phyloP scores from a whole-genome alignment of 2,113 vertebrate genomes.

The Oryzias curvinotus region DNA sequence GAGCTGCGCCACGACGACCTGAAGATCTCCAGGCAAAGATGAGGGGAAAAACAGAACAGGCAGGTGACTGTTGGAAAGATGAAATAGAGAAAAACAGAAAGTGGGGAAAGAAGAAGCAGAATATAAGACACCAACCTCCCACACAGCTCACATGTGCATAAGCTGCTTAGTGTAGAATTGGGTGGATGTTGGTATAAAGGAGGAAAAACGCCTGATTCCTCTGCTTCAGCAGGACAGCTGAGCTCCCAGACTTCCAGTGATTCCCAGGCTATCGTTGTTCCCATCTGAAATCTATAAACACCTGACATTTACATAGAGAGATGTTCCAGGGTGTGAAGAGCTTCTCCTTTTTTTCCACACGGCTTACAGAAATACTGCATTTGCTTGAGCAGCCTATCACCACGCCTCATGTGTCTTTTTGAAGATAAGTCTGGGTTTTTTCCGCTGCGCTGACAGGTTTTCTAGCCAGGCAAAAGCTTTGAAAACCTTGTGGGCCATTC shows the following conservation, averaged over 20 bases:
- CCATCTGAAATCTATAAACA: constrained; percentile 23
- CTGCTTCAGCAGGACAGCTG: not conserved
- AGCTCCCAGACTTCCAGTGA: constrained; percentile 2
- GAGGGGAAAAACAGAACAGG: constrained; percentile 16
- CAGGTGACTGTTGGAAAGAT: constrained; percentile 25
- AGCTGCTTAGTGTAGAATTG: constrained; percentile 19
- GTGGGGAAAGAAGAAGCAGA: not conserved
- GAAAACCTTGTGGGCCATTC: constrained; percentile 1
- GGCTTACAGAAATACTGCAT: not conserved
- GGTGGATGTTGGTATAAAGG: not conserved
- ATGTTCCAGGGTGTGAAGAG: constrained; percentile 1
- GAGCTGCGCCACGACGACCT: constrained; percentile 4
- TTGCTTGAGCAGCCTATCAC: constrained; percentile 10
- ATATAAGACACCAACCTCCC: constrained; percentile 7
- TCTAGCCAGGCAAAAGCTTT: not conserved
- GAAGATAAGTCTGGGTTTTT: constrained; percentile 23
- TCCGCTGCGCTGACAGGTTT: constrained; percentile 11
- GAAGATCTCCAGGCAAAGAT: constrained; percentile 8
- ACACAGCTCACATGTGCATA: constrained; percentile 15
- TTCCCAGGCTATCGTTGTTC: constrained; percentile 13
- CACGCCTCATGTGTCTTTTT: constrained; percentile 11
- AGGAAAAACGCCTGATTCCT: not conserved
- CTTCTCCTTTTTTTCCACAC: not conserved
- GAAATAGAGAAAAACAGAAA: not conserved
- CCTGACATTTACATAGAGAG: constrained; percentile 6